Evolutionary conservation across 2,888 invertebrate species (phyloP), one percentile per base, ranked within the genome.

Genomic region (Lasioglossum leucozonium): DNA sequence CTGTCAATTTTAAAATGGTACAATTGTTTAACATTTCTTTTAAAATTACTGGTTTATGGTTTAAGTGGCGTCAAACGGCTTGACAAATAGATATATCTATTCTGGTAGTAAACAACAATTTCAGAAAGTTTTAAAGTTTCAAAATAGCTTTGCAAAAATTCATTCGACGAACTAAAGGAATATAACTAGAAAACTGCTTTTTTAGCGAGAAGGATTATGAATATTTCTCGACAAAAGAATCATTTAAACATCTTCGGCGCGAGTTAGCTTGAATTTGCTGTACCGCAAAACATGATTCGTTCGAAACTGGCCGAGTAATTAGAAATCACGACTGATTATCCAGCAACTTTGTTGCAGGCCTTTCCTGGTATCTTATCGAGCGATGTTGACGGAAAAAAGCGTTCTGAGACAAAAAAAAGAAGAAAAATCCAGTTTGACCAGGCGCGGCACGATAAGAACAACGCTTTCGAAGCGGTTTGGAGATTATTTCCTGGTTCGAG

Each of bases 401-500:
- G 34, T 18, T 18, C 34, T 34, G 67, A 16, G 8, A n/a, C n/a
- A n/a, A n/a, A 22, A 22, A 30, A 79, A 71, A 51, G 42, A 37
- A 26, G 42, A 73, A 65, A 30, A n/a, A 34, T 77, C 42, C n/a
- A n/a, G 40, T 16, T 5, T 4, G 30, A 67, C 34, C 40, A 44
- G 30, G 18, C 51, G 18, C 51, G 3, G 8, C 22, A 4, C 18
- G 34, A 71, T 55, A 81, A 58, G 37, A 69, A 67, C 16, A 11
- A 6, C n/a, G 76, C 72, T 84, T 86, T 85, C 78, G 30, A 81
- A 75, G 42, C 42, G 42, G 16, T 18, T 71, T n/a, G 62, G 72
- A 65, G 65, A 76, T 58, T 79, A 72, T 82, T 85, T 85, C 79
- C 81, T 79, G 77, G 65, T 74, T 4, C 76, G 44, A 51, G 55